A percentile compares a stretch with the other conserved stretches of the same genome.
These are phyloP conservation scores for Antrozous pallidus DNA, from an alignment of 2,797 vertebrate species.

Conservation along the genomic window DNA sequence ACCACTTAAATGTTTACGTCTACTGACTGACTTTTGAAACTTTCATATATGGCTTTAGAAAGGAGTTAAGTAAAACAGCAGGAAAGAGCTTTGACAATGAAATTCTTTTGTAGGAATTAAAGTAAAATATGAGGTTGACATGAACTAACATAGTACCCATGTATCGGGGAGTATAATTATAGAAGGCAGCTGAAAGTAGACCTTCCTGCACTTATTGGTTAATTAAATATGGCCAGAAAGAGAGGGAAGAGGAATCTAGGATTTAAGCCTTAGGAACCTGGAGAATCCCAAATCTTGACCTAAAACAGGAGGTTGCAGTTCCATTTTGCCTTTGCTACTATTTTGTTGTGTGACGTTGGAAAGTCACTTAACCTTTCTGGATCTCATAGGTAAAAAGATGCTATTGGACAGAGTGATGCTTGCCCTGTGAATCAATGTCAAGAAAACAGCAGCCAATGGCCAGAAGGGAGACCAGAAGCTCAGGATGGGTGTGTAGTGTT, in stretches of 20 bases:
- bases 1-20: background rate
- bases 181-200: background rate
- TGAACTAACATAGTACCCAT: background rate
- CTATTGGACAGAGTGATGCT: background rate
- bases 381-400: background rate
- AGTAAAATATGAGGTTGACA: background rate
- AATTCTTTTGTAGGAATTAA: background rate
- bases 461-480: background rate
- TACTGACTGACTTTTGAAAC: background rate
- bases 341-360: background rate
- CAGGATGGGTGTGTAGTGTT: background rate
- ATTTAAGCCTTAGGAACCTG: background rate
- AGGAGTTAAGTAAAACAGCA: background rate
- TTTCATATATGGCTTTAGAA: background rate
- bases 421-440: background rate
- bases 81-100: background rate
- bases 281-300: background rate
- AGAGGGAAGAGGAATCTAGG: background rate
- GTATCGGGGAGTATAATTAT: background rate
- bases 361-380: background rate
- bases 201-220: background rate
- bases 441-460: background rate
- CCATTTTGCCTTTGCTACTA: background rate
- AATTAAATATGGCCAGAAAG: background rate
- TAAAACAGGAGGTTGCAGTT: background rate